Conservation (phyloP, 2,888 invertebrate species). For the Caenorhabditis doughertyi region DNA sequence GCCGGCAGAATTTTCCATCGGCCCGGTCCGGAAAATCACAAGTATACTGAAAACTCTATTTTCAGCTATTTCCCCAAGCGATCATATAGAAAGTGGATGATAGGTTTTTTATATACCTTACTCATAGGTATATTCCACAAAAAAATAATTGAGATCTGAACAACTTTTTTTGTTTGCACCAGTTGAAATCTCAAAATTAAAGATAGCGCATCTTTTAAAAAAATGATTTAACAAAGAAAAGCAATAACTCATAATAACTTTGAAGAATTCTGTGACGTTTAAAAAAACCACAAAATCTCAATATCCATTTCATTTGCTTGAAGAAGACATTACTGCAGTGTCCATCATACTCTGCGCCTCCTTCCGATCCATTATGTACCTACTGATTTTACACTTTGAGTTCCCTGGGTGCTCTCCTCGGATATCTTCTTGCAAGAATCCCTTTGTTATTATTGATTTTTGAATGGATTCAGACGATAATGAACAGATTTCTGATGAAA, state of each 20-base stretch:
- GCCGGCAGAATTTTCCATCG: too few relatives aligned
- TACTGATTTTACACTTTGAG: constrained; percentile 29
- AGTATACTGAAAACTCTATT: too few relatives aligned
- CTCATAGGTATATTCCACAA: too few relatives aligned
- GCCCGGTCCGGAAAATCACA: too few relatives aligned
- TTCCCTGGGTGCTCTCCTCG: background rate
- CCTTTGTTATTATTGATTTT: constrained; percentile 24
- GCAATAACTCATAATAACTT: background rate
- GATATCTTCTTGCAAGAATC: constrained; percentile 6
- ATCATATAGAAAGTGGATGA: too few relatives aligned
- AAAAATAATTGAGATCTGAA: too few relatives aligned
- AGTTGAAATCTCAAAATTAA: too few relatives aligned
- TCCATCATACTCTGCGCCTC: constrained; percentile 12
- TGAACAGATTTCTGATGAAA: constrained; percentile 38
- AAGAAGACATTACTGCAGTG: constrained; percentile 21
- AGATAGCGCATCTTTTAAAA: too few relatives aligned
- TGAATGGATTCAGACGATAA: constrained; percentile 61
- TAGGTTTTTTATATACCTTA: too few relatives aligned
- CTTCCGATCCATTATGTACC: background rate
- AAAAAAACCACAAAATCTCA: background rate
- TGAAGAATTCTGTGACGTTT: background rate
- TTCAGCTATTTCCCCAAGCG: too few relatives aligned
- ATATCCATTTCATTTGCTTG: background rate
- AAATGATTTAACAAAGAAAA: background rate
- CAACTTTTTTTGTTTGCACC: too few relatives aligned